phyloP scores from a whole-genome alignment of 2,888 invertebrate genomes.

The Hydraecia micacea region DNA sequence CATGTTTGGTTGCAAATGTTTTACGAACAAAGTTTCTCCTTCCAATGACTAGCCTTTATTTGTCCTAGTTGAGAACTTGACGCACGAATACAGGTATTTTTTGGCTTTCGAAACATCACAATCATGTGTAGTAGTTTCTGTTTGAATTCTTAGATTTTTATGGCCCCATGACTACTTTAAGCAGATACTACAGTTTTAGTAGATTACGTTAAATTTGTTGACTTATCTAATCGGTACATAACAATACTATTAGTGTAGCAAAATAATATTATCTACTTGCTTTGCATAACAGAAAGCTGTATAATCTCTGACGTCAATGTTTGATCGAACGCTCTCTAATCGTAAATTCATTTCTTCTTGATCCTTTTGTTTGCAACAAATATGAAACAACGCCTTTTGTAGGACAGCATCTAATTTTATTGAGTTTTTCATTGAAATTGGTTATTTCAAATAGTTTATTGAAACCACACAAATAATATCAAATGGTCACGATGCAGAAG shows the following conservation, averaged over 20 bases:
- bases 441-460: constrained; percentile 8
- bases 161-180: constrained; percentile 1
- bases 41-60: constrained; percentile 13
- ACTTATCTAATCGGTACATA: constrained; percentile 62
- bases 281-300: constrained; percentile 67
- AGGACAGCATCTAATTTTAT: not conserved
- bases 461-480: constrained; percentile 23
- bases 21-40: constrained; percentile 1
- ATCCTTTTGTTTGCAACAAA: not conserved
- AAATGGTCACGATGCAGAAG: constrained; percentile 38
- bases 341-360: constrained; percentile 35
- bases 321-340: constrained; percentile 60
- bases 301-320: constrained; percentile 71
- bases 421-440: not conserved
- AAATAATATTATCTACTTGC: constrained; percentile 54
- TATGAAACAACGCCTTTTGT: not conserved
- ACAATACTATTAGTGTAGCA: constrained; percentile 56
- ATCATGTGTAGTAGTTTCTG: not conserved
- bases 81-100: not conserved
- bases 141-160: constrained; percentile 20
- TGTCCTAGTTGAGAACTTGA: not conserved
- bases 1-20: not conserved
- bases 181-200: constrained; percentile 21
- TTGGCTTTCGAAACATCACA: not conserved
- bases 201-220: constrained; percentile 42